A percentile compares a stretch with the other conserved stretches of the same genome.
phyloP scores from a whole-genome alignment of 2,113 vertebrate genomes.

The Pheucticus melanocephalus region DNA sequence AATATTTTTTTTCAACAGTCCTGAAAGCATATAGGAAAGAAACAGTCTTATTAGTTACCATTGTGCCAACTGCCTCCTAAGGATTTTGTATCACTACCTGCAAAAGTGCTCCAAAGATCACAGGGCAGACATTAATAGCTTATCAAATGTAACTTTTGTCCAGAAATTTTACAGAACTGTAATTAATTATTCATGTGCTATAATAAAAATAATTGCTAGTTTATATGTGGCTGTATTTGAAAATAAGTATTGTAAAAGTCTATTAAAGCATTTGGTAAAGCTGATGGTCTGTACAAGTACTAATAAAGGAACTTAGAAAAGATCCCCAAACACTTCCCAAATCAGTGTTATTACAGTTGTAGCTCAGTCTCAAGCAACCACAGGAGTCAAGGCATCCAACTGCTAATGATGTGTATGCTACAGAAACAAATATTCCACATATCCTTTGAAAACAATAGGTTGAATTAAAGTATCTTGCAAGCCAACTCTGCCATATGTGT shows the following conservation, averaged over 20 bases:
- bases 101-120: not conserved
- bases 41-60: not conserved
- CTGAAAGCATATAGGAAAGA: not conserved
- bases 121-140: not conserved
- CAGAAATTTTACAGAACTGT: not conserved
- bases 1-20: not conserved
- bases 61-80: not conserved
- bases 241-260: not conserved
- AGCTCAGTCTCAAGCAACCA: not conserved
- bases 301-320: not conserved
- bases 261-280: not conserved
- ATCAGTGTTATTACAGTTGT: not conserved
- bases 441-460: not conserved
- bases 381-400: not conserved
- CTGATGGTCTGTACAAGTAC: not conserved
- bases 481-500: not conserved
- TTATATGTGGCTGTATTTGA: not conserved
- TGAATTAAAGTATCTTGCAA: not conserved
- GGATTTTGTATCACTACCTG: not conserved
- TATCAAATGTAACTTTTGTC: not conserved
- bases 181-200: not conserved
- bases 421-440: not conserved
- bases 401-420: not conserved
- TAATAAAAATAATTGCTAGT: not conserved
- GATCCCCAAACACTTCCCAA: not conserved